Percentiles rank a stretch among this genome's conserved stretches.
These are phyloP conservation scores for Nomada hirtipes DNA, from an alignment of 2,888 invertebrate genomes.

Conservation along the genomic window DNA sequence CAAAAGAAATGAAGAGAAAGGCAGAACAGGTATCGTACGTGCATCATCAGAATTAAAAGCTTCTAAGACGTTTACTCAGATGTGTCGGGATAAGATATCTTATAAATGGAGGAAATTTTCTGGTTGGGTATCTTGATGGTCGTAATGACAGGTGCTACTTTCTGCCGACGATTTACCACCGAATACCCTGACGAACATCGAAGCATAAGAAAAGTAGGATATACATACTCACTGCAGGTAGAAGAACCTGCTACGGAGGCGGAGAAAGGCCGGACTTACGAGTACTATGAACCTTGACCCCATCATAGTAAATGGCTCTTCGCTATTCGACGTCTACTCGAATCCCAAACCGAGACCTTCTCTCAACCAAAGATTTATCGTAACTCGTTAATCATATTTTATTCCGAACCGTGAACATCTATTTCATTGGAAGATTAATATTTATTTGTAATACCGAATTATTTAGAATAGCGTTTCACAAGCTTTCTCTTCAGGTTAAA, in stretches of 20 bases:
- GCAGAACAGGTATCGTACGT: too few relatives aligned
- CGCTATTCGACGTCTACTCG: not conserved
- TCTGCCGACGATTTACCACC: constrained; percentile 1
- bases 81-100: not conserved
- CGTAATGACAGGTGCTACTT: not conserved
- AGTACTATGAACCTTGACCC: constrained; percentile 2
- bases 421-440: too few relatives aligned
- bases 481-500: too few relatives aligned
- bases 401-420: too few relatives aligned
- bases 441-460: too few relatives aligned
- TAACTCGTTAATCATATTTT: too few relatives aligned
- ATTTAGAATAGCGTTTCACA: too few relatives aligned
- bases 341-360: not conserved
- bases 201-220: constrained; percentile 19
- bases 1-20: too few relatives aligned
- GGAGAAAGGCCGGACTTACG: constrained; percentile 25
- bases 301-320: not conserved
- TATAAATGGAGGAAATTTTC: not conserved
- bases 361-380: not conserved
- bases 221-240: not conserved
- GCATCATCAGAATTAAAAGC: too few relatives aligned
- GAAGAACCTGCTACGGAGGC: constrained; percentile 6
- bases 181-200: not conserved
- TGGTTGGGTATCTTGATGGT: not conserved
- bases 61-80: not conserved